phyloP scores from a whole-genome alignment of 2,888 invertebrate species.

The Ametastegia equiseti region DNA sequence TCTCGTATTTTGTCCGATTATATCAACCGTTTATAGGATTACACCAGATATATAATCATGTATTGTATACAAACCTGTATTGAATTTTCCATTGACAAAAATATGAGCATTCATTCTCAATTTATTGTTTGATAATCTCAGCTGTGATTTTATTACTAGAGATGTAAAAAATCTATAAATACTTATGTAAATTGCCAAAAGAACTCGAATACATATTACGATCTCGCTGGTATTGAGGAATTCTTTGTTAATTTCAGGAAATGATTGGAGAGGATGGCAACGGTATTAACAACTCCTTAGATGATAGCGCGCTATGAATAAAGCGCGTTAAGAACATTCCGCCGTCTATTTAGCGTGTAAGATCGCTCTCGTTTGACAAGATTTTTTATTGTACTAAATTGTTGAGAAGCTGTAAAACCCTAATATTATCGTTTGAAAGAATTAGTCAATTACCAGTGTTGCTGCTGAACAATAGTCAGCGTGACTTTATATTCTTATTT shows the following conservation, averaged over 20 bases:
- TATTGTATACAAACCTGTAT: not conserved
- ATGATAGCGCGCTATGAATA: slow-evolving; percentile 66
- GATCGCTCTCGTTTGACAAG: not conserved
- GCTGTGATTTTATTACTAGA: not conserved
- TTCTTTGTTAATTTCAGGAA: slow-evolving; percentile 78
- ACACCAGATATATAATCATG: not conserved
- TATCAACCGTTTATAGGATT: not conserved
- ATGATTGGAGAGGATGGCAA: slow-evolving; percentile 80
- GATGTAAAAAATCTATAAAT: not conserved
- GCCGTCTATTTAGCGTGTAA: not conserved
- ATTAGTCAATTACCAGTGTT: not conserved
- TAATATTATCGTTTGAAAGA: not conserved
- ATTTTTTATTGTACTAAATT: not conserved
- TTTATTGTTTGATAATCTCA: not conserved
- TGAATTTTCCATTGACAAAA: not conserved
- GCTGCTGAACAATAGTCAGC: not conserved
- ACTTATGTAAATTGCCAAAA: not conserved
- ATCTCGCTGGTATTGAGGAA: slow-evolving; percentile 34
- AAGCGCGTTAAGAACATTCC: not conserved
- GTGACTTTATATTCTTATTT: not conserved
- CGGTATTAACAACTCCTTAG: slow-evolving; percentile 72
- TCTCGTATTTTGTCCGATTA: not conserved
- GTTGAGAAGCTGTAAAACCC: not conserved
- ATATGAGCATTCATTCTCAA: not conserved
- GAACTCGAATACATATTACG: not conserved